Conservation (phyloP, 2,797 vertebrate genomes). For the Clarias pachynema region DNA sequence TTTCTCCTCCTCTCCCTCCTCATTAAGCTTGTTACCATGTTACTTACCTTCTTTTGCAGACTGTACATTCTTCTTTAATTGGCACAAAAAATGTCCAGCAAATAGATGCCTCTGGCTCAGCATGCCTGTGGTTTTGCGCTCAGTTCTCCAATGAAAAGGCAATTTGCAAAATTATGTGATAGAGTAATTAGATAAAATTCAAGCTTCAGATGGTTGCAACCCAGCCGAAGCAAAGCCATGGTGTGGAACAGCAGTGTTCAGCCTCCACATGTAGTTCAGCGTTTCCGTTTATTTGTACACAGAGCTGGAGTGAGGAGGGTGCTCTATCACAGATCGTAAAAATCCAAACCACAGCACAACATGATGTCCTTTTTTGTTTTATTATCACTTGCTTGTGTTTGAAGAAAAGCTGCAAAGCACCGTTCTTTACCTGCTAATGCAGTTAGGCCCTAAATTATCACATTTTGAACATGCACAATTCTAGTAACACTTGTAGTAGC, state of each 20-base stretch:
- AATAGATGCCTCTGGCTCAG: slow-evolving; percentile 91
- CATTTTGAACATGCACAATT: slow-evolving; percentile 89
- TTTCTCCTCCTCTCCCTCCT: slow-evolving; percentile 31
- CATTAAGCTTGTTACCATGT: background rate
- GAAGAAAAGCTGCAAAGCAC: slow-evolving; percentile 92
- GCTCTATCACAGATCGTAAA: slow-evolving; percentile 94
- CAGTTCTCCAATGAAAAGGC: slow-evolving; percentile 94
- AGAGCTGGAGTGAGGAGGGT: slow-evolving; percentile 83
- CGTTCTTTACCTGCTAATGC: slow-evolving; percentile 88
- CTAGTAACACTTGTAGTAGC: slow-evolving; percentile 74
- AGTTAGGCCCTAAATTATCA: slow-evolving; percentile 97
- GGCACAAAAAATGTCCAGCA: slow-evolving; percentile 95
- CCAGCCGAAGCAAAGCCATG: slow-evolving; percentile 77
- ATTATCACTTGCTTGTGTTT: slow-evolving; percentile 86
- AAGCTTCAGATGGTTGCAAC: slow-evolving; percentile 87
- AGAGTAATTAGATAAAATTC: slow-evolving; percentile 98
- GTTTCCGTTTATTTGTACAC: slow-evolving; percentile 96
- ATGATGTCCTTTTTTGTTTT: slow-evolving; percentile 70
- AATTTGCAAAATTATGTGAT: slow-evolving; percentile 99
- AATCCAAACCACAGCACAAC: slow-evolving; percentile 84
- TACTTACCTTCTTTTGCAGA: slow-evolving; percentile 71
- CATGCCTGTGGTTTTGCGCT: slow-evolving; percentile 89
- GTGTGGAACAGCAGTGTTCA: slow-evolving; percentile 70
- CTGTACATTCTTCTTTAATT: slow-evolving; percentile 96
- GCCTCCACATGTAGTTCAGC: slow-evolving; percentile 75